These are phyloP conservation scores for Pentalonia nigronervosa DNA, from an alignment of 1,140 invertebrate genomes.

Conservation along the genomic window DNA sequence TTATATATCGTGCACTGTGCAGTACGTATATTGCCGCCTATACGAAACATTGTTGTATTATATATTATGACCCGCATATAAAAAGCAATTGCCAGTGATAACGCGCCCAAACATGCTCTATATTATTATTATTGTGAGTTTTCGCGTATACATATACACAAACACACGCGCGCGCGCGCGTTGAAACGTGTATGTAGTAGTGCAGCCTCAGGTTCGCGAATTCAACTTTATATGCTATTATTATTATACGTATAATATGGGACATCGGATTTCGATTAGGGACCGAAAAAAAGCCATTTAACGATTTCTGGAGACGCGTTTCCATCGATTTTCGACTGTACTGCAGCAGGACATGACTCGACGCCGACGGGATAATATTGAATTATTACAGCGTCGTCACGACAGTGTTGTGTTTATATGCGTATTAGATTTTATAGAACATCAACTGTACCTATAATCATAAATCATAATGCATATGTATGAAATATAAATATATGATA, in stretches of 20 bases:
- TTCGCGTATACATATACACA: too few relatives aligned
- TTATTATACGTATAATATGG: neutral
- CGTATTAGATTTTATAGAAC: neutral
- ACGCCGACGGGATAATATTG: neutral
- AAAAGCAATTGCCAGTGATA: slow-evolving; percentile 35
- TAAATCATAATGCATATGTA: neutral
- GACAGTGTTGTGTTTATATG: neutral
- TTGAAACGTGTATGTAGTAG: neutral
- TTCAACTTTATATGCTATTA: neutral
- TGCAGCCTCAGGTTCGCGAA: neutral
- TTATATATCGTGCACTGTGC: neutral
- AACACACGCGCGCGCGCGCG: neutral
- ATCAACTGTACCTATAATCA: neutral
- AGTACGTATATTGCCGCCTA: neutral
- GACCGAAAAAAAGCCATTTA: neutral
- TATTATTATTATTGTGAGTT: neutral
- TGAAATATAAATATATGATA: neutral
- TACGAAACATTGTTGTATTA: neutral
- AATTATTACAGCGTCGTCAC: neutral
- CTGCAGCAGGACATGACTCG: neutral
- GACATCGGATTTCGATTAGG: neutral
- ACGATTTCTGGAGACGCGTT: neutral
- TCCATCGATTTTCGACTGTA: neutral
- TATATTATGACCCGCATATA: slow-evolving; percentile 15
- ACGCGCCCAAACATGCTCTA: neutral